phyloP scores from a whole-genome alignment of 2,888 invertebrate species.

The Leucophora obtusa region DNA sequence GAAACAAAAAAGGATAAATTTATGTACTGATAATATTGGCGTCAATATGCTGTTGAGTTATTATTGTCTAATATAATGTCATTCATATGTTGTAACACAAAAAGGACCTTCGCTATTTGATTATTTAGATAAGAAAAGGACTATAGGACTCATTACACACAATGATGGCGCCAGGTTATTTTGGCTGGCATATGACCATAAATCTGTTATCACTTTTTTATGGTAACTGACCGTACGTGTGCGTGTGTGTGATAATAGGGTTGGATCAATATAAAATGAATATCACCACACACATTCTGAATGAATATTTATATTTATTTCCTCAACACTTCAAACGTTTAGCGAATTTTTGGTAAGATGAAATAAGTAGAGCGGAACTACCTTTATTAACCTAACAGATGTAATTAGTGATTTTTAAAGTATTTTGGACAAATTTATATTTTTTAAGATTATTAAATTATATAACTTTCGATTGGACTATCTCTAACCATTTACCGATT shows the following conservation, averaged over 20 bases:
- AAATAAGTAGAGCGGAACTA: too few relatives aligned
- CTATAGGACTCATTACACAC: not conserved
- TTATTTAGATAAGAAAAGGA: conserved; percentile 42
- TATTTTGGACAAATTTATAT: too few relatives aligned
- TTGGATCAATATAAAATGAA: conserved; percentile 25
- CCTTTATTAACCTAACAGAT: too few relatives aligned
- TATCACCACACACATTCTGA: conserved; percentile 42
- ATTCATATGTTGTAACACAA: conserved; percentile 46
- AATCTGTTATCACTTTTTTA: conserved; percentile 47
- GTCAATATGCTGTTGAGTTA: conserved; percentile 46
- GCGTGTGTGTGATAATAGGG: conserved; percentile 28
- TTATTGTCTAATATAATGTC: conserved; percentile 55
- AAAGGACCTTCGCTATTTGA: conserved; percentile 40
- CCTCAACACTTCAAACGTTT: conserved; percentile 42
- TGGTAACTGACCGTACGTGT: not conserved
- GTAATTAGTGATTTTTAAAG: too few relatives aligned
- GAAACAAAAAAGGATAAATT: not conserved
- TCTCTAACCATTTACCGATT: too few relatives aligned
- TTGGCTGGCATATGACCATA: conserved; percentile 31
- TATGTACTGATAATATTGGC: conserved; percentile 49
- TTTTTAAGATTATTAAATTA: too few relatives aligned
- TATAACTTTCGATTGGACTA: too few relatives aligned
- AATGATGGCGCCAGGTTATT: conserved; percentile 49
- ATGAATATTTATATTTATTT: conserved; percentile 15
- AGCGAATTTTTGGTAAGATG: not conserved